Evolutionary conservation across 2,888 invertebrate genomes (phyloP), one percentile per base, ranked within the genome.

Genomic region (Aleiodes leptofemur): DNA sequence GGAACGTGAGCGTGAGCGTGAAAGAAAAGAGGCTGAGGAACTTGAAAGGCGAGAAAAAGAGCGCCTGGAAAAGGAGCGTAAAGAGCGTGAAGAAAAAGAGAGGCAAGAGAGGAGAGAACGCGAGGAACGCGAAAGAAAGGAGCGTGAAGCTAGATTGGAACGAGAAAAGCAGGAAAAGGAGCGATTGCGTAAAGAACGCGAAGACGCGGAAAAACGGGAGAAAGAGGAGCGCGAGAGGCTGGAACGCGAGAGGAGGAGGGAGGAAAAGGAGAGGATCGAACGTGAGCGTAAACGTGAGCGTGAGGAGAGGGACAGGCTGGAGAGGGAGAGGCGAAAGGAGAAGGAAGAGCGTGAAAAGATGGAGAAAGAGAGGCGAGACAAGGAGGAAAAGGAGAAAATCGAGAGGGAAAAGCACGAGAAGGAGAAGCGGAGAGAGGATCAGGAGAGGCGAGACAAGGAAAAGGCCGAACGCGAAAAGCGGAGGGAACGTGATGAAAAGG

Each of bases 181-280:
- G 76, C 81, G 86, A n/a, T 76, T 84, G 43, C 84, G 84, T 83
- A 91, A 91, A 82, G 86, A 88, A 77, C 83, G 86, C 9, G 88
- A 89, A 48, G 88, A 87, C 56, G 85, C 83, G 72, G 88, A 88
- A 72, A 82, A 83, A 61, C 82, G 85, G 4, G 87, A 84, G 68
- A 85, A 80, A 74, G 92, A 92, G 82, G 90, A 91, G 80, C 89
- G 91, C 38, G 90, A 91, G 78, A 89, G 89, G 77, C 55, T 82
- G 43, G 84, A 87, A 64, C 83, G 85, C 31, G 85, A 85, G 29
- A 81, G 83, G 38, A 82, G 83, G 29, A 73, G 83, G 50, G 87
- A 84, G 69, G 85, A 83, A 78, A 87, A 84, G 53, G 89, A 86
- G 76, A 90, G 90, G n/a, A 90, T 90, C 80, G 90, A 89, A 79